Base-by-base conservation (phyloP, 2,797 vertebrate species). In the Lagocephalus sceleratus region DNA sequence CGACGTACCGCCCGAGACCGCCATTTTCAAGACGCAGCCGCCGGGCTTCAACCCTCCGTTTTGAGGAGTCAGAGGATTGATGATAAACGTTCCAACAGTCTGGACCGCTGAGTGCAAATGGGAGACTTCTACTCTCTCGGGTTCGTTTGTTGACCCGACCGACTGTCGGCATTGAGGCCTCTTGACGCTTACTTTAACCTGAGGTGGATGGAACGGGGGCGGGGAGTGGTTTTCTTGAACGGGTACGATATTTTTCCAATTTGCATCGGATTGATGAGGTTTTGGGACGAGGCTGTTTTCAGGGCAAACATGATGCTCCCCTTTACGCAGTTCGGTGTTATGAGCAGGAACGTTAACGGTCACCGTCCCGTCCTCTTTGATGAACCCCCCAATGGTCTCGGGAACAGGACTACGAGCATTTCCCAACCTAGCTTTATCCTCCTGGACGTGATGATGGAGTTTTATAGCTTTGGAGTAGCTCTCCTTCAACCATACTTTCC, bases 301-400 rank as follows among this genome's bases (percentile, higher is more conserved):
- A 5, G 61, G 42, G 47, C 46, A 46, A 6, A 17, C 20, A 7
- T 35, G 26, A 12, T 45, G 40, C 9, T 63, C 75, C 26, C 56
- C 61, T 19, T 64, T 46, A 0, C 14, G 42, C 54, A 51, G 11
- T 2, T 14, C 29, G 10, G 10, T 11, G 29, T 10, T 10, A 10
- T 29, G 29, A 29, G 9, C 32, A 21, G 79, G 77, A 50, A 85
- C 48, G 50, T 68, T 84, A 21, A 57, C 58, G 3, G 80, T 90
- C 69, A 92, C 60, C 0, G 88, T 92, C 7, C 90, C 89, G 1
- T 92, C 90, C 62, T 91, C 89, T 70, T 87, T 86, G 66, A 91
- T 91, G 65, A 92, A 92, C 6, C 88, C 89, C 14, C 85, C 85
- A 1, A 89, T 89, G 54, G 85, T 78, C 51, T 89, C 85, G 0